Evolutionary conservation across 2,888 invertebrate genomes (phyloP).

Genomic region (Vanessa cardui): DNA sequence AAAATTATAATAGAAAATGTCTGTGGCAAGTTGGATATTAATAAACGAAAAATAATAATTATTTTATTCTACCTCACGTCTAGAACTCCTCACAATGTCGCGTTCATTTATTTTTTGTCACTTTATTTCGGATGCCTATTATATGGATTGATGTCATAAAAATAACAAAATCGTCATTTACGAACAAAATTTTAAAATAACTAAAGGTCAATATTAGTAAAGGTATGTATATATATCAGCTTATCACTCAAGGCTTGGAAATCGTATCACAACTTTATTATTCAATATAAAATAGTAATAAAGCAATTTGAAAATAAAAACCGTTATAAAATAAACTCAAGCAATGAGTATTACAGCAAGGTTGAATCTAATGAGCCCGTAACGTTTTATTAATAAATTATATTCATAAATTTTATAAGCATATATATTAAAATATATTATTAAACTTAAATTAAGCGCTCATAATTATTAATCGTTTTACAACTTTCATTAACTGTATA

Average conservation of each 20-base stretch:
- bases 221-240: too few relatives aligned
- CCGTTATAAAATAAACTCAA: not conserved
- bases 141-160: too few relatives aligned
- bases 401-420: slow-evolving; percentile 1
- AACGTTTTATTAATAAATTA: not conserved
- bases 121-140: too few relatives aligned
- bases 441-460: not conserved
- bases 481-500: not conserved
- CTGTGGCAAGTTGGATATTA: too few relatives aligned
- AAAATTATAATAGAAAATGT: not conserved
- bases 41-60: too few relatives aligned
- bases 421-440: not conserved
- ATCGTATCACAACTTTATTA: not conserved
- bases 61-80: too few relatives aligned
- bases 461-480: not conserved
- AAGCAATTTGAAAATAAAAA: not conserved
- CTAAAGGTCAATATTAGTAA: too few relatives aligned
- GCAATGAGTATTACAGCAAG: not conserved
- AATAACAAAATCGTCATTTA: too few relatives aligned
- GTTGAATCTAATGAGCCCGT: not conserved
- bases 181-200: too few relatives aligned
- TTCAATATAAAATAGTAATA: not conserved
- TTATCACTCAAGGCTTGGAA: too few relatives aligned
- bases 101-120: too few relatives aligned
- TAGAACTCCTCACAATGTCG: too few relatives aligned